A percentile compares a stretch with the other conserved stretches of the same genome.
Conservation (phyloP, 2,113 vertebrate genomes). For the Mesocricetus auratus region DNA sequence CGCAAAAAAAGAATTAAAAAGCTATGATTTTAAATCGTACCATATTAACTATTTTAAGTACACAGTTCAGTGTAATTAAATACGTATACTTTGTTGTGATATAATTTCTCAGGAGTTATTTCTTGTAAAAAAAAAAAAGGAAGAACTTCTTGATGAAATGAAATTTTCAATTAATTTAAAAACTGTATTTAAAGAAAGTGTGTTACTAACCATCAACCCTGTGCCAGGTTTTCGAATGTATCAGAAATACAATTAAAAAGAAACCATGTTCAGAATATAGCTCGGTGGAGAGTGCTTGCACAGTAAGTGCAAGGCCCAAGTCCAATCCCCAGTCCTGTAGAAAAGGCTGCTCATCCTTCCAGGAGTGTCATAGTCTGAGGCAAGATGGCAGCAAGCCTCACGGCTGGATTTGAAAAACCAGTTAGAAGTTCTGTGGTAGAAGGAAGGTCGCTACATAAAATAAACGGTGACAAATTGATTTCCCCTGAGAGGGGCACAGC, state of each 20-base stretch:
- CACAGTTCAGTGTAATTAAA: not conserved
- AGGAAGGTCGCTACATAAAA: not conserved
- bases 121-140: not conserved
- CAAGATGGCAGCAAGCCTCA: not conserved
- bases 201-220: not conserved
- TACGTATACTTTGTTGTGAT: not conserved
- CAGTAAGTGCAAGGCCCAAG: not conserved
- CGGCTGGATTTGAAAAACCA: not conserved
- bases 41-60: not conserved
- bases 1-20: not conserved
- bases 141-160: not conserved
- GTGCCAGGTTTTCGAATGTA: not conserved
- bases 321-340: not conserved
- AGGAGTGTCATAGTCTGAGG: not conserved
- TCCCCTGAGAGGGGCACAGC: not conserved
- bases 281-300: not conserved
- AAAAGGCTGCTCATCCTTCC: not conserved
- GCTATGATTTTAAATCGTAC: not conserved
- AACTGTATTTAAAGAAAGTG: not conserved
- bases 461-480: not conserved
- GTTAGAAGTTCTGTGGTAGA: not conserved
- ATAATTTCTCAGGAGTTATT: not conserved
- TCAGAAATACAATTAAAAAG: constrained; percentile 36
- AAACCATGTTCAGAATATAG: not conserved
- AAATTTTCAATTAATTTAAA: not conserved